Evolutionary conservation across 2,888 invertebrate genomes (phyloP).

Genomic region (Catotricha subobsoleta): DNA sequence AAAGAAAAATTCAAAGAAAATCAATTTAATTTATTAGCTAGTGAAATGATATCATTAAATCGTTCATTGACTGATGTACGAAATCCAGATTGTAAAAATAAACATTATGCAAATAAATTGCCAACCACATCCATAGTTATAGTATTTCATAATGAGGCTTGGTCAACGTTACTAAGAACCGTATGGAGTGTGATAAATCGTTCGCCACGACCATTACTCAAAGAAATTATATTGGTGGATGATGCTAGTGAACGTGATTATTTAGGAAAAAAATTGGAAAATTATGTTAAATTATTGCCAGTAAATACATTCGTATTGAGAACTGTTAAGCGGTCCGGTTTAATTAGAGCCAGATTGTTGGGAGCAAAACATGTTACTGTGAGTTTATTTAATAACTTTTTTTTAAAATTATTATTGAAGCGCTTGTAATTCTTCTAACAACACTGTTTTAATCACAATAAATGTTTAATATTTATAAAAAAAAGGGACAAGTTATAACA

Average conservation of each 20-base stretch:
- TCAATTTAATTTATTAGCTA: slow-evolving; percentile 95
- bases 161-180: slow-evolving; percentile 88
- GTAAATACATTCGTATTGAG: slow-evolving; percentile 76
- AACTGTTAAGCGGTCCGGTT: slow-evolving; percentile 81
- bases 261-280: slow-evolving; percentile 72
- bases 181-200: slow-evolving; percentile 95
- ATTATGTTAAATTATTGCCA: slow-evolving; percentile 70
- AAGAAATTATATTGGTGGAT: slow-evolving; percentile 93
- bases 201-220: slow-evolving; percentile 70
- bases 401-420: background rate
- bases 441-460: background rate
- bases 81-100: slow-evolving; percentile 70
- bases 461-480: slow-evolving; percentile 1
- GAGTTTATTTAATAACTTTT: slow-evolving; percentile 46
- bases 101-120: slow-evolving; percentile 56
- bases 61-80: slow-evolving; percentile 87
- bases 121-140: slow-evolving; percentile 94
- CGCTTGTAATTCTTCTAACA: background rate
- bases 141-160: slow-evolving; percentile 98
- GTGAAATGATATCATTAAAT: slow-evolving; percentile 93
- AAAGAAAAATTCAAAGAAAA: slow-evolving; percentile 94
- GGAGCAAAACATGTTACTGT: slow-evolving; percentile 88
- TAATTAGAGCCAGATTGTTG: slow-evolving; percentile 85
- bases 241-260: slow-evolving; percentile 93
- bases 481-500: slow-evolving; percentile 30